Conservation (phyloP, 2,113 vertebrate species). For the Tamias sibiricus region DNA sequence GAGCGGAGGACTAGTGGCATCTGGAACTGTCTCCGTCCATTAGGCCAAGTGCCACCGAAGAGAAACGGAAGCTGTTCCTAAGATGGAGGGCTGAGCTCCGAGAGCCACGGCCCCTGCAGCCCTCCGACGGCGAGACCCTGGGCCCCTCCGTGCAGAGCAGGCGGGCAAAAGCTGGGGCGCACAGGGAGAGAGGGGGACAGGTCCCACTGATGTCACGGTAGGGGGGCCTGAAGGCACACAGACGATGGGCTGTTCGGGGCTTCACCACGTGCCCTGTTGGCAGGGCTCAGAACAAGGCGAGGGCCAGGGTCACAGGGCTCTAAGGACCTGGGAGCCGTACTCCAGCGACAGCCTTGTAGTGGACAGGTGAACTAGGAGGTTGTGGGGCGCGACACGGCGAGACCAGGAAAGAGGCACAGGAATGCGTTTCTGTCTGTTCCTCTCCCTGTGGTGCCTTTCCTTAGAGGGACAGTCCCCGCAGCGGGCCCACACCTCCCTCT, state of each 20-base stretch:
- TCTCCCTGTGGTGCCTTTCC: neutral
- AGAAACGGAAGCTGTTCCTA: neutral
- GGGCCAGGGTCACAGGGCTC: neutral
- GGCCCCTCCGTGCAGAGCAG: neutral
- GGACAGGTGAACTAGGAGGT: neutral
- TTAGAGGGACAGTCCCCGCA: neutral
- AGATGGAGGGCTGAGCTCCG: neutral
- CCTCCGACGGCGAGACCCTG: rapidly evolving
- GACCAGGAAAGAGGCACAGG: neutral
- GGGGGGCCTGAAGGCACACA: neutral
- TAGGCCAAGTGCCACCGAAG: neutral
- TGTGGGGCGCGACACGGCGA: rapidly evolving
- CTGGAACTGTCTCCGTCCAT: neutral
- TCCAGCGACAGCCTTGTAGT: neutral
- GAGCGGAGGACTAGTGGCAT: neutral
- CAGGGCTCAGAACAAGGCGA: neutral
- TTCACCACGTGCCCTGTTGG: neutral
- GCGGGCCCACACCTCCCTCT: rapidly evolving
- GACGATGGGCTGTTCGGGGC: rapidly evolving
- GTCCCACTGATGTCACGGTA: too few species aligned
- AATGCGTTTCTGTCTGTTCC: rapidly evolving
- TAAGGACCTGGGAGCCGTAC: neutral
- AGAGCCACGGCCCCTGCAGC: rapidly evolving
- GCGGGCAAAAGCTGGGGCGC: neutral
- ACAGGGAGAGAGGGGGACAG: rapidly evolving